Conservation (phyloP, 1,140 invertebrate species). For the Drosophila pallidifrons region DNA sequence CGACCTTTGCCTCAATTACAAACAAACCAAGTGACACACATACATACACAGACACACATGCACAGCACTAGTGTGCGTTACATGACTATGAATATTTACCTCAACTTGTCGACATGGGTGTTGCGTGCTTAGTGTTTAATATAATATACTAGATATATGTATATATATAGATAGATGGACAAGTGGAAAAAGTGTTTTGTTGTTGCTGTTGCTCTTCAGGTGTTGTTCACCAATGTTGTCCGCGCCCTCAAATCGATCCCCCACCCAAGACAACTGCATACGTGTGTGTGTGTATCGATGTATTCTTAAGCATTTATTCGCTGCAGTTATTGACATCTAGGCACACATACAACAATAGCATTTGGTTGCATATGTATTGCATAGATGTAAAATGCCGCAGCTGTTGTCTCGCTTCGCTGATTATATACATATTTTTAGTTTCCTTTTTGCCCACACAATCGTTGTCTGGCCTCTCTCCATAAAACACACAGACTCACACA, state of each 20-base stretch:
- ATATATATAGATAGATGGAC: slow-evolving; percentile 15
- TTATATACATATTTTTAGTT: slow-evolving; percentile 47
- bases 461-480: slow-evolving; percentile 34
- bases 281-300: slow-evolving; percentile 28
- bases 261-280: not conserved
- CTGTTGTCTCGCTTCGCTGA: slow-evolving; percentile 59
- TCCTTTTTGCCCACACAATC: slow-evolving; percentile 44
- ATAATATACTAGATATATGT: slow-evolving; percentile 12
- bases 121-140: slow-evolving; percentile 53
- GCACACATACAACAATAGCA: slow-evolving; percentile 9
- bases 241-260: slow-evolving; percentile 12
- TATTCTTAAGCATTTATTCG: slow-evolving; percentile 46
- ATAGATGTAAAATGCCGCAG: slow-evolving; percentile 28
- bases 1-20: slow-evolving; percentile 83
- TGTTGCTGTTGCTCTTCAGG: slow-evolving; percentile 50
- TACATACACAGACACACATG: slow-evolving; percentile 26
- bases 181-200: not conserved
- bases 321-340: slow-evolving; percentile 58
- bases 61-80: slow-evolving; percentile 27
- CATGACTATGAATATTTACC: slow-evolving; percentile 53
- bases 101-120: slow-evolving; percentile 29
- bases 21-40: slow-evolving; percentile 68
- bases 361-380: not conserved
- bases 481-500: not conserved
- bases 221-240: slow-evolving; percentile 2